A percentile compares a stretch with the other conserved stretches of the same genome.
phyloP scores from a whole-genome alignment of 2,797 vertebrate species.

The Lagorchestes hirsutus region DNA sequence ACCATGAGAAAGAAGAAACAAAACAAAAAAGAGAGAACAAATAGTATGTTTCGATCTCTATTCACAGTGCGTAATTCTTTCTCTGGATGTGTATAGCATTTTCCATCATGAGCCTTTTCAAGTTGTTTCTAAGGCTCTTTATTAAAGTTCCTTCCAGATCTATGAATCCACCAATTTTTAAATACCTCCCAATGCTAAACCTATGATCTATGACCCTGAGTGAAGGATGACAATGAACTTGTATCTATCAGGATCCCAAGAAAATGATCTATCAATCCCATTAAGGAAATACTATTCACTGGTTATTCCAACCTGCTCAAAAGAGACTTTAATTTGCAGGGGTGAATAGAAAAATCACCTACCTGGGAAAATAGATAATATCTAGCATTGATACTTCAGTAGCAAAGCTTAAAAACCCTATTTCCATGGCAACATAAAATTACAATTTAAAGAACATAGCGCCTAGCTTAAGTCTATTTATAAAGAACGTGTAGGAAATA shows the following conservation, averaged over 20 bases:
- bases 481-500: constrained; percentile 86
- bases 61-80: too few species aligned
- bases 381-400: constrained; percentile 72
- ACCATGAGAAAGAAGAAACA: too few species aligned
- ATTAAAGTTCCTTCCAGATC: not conserved
- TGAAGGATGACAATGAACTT: constrained; percentile 5
- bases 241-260: not conserved
- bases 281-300: not conserved
- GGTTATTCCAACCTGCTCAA: constrained; percentile 31
- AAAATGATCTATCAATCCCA: not conserved
- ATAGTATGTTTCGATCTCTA: too few species aligned
- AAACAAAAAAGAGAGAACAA: too few species aligned
- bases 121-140: too few species aligned
- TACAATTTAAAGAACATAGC: constrained; percentile 85
- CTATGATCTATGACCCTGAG: not conserved
- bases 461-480: constrained; percentile 86
- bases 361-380: constrained; percentile 52
- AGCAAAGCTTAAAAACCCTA: constrained; percentile 72
- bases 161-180: not conserved
- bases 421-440: constrained; percentile 86
- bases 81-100: too few species aligned
- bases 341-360: constrained; percentile 61
- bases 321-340: constrained; percentile 18
- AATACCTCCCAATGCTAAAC: not conserved
- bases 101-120: too few species aligned